phyloP scores from a whole-genome alignment of 2,888 invertebrate species.

The Drosophila trichaetosa region DNA sequence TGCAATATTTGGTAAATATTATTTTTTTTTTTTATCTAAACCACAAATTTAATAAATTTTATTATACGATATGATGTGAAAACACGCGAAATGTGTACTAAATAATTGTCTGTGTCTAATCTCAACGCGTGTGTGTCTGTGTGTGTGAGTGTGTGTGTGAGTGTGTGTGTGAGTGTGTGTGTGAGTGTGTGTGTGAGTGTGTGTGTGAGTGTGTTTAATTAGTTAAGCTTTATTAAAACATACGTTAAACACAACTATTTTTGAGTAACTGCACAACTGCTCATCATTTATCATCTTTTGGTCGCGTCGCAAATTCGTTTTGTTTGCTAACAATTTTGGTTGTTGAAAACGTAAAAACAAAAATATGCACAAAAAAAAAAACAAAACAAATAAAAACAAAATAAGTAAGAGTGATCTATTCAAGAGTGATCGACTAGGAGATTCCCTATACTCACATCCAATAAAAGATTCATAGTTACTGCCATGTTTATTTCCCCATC shows the following conservation, averaged over 20 bases:
- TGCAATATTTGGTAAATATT: conserved; percentile 66
- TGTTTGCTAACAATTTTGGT: conserved; percentile 56
- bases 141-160: not conserved
- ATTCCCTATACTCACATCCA: not conserved
- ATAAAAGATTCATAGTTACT: not conserved
- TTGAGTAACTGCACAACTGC: conserved; percentile 70
- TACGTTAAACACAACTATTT: conserved; percentile 63
- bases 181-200: not conserved
- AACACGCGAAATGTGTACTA: conserved; percentile 47
- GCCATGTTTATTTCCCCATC: not conserved
- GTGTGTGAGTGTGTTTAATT: conserved; percentile 57
- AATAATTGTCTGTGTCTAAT: conserved; percentile 16
- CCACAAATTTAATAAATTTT: conserved; percentile 69
- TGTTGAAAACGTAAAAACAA: conserved; percentile 40
- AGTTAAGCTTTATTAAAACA: conserved; percentile 80
- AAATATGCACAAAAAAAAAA: conserved; percentile 1
- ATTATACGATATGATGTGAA: conserved; percentile 42
- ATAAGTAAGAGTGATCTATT: not conserved
- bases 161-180: conserved; percentile 6
- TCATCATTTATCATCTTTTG: conserved; percentile 75
- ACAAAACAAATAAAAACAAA: conserved; percentile 8
- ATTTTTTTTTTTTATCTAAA: conserved; percentile 55
- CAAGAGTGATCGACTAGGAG: not conserved
- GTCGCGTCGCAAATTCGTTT: conserved; percentile 63
- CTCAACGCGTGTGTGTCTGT: not conserved